Evolutionary conservation across 2,888 invertebrate species (phyloP), one percentile per base, ranked within the genome.

Genomic region (Xestia ashworthii): DNA sequence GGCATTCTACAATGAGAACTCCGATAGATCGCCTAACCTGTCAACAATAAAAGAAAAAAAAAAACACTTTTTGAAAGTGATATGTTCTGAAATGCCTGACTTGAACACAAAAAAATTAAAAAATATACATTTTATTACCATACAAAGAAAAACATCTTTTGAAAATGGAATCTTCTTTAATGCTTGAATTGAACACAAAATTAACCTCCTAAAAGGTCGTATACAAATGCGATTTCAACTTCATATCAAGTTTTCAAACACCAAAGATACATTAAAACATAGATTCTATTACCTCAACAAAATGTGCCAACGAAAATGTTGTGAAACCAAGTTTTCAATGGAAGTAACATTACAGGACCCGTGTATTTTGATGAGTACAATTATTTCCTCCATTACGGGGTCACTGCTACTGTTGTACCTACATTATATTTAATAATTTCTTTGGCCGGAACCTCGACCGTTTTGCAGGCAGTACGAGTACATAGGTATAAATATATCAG

Each of bases 381-480:
- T 80, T 74, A 84, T 71, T 80, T 70, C 44, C 16, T 84, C 67
- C 11, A 67, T 50, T 84, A 80, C 25, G 38, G 55, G 60, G 84
- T 73, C 60, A 70, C 44, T 38, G 65, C 81, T 48, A 53, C 38
- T 66, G 53, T 76, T 73, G 32, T 71, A 5, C 50, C 80, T 22
- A 78, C 41, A 76, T 88, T 78, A 82, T 79, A 55, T 80, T 77
- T 69, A 76, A 73, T 60, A 62, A 72, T 78, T 79, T 87, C 71
- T 82, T 84, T 19, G 55, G 60, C n/a, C 48, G 46, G 70, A 77
- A 73, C 32, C 41, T 60, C 46, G 38, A 19, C 48, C 67, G n/a
- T 78, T 77, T 55, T 67, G 53, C 41, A n/a, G 41, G 8, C 16
- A n/a, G 22, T 41, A n/a, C 32, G 38, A n/a, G 22, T 41, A n/a